A percentile compares a stretch with the other conserved stretches of the same genome.
phyloP scores from a whole-genome alignment of 2,113 vertebrate species.

The Lethenteron camtschaticum region DNA sequence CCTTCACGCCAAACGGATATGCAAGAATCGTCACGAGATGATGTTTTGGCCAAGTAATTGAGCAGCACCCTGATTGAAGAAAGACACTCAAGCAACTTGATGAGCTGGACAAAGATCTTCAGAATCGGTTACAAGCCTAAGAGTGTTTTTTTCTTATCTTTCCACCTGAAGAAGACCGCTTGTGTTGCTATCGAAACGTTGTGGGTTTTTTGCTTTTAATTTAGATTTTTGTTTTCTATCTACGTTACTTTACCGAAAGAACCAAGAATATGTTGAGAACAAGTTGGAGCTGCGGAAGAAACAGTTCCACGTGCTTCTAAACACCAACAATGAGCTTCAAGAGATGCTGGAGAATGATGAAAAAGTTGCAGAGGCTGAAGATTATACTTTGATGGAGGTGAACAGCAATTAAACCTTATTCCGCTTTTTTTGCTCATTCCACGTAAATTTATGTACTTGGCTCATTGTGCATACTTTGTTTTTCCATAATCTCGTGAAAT shows the following conservation, averaged over 20 bases:
- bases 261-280: constrained; percentile 35
- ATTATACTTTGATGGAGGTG: constrained; percentile 10
- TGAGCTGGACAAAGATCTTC: constrained; percentile 78
- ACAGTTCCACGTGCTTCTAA: constrained; percentile 89
- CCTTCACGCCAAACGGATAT: constrained; percentile 76
- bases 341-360: constrained; percentile 92
- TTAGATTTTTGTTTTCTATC: too few relatives aligned
- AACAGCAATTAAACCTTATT: too few relatives aligned
- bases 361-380: constrained; percentile 63
- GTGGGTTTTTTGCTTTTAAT: too few relatives aligned
- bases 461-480: too few relatives aligned
- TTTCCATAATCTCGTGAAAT: too few relatives aligned
- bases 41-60: constrained; percentile 84
- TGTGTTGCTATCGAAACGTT: too few relatives aligned
- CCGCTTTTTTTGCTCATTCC: too few relatives aligned
- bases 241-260: too few relatives aligned
- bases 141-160: constrained; percentile 25
- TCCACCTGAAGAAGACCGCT: too few relatives aligned
- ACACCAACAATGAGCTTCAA: constrained; percentile 88
- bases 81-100: constrained; percentile 78
- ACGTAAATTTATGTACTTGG: too few relatives aligned
- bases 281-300: constrained; percentile 93
- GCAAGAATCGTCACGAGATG: constrained; percentile 95
- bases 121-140: constrained; percentile 75
- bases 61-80: constrained; percentile 82